Conservation (phyloP, 1,140 invertebrate genomes). For the Camponotus floridanus region DNA sequence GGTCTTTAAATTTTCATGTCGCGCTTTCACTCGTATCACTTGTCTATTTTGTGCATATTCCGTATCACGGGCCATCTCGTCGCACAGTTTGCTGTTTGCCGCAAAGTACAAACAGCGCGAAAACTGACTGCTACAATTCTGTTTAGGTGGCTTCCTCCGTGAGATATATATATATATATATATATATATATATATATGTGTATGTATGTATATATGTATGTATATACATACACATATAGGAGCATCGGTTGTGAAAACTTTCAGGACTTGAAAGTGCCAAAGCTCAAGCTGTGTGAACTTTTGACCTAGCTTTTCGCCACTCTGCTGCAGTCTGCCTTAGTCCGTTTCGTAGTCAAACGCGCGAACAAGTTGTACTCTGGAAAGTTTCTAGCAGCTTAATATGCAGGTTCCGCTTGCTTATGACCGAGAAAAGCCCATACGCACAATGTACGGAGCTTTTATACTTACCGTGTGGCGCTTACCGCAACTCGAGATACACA, state of each 20-base stretch:
- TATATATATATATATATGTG: no score
- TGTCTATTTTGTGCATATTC: slow-evolving; percentile 12
- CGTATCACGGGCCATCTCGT: neutral
- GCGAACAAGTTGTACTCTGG: slow-evolving; percentile 33
- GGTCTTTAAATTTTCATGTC: slow-evolving; percentile 20
- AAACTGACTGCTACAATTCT: slow-evolving; percentile 36
- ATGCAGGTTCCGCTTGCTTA: slow-evolving; percentile 57
- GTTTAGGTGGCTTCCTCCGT: slow-evolving; percentile 7
- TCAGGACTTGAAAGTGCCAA: slow-evolving; percentile 63
- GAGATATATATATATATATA: no score
- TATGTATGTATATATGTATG: no score
- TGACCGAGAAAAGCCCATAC: slow-evolving; percentile 21
- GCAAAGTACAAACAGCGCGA: slow-evolving; percentile 27
- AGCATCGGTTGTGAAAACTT: slow-evolving; percentile 63
- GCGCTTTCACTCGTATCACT: slow-evolving; percentile 1
- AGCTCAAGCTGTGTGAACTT: slow-evolving; percentile 66
- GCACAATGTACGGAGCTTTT: slow-evolving; percentile 37
- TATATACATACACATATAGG: neutral
- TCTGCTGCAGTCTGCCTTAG: slow-evolving; percentile 43
- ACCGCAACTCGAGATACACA: neutral
- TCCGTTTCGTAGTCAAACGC: slow-evolving; percentile 50
- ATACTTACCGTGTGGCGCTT: slow-evolving; percentile 20
- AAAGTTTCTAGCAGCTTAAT: slow-evolving; percentile 65
- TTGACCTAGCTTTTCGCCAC: slow-evolving; percentile 43
- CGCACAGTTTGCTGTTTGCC: neutral